These are phyloP conservation scores for Micrasema longulum DNA, from an alignment of 1,140 invertebrate species.

Conservation along the genomic window DNA sequence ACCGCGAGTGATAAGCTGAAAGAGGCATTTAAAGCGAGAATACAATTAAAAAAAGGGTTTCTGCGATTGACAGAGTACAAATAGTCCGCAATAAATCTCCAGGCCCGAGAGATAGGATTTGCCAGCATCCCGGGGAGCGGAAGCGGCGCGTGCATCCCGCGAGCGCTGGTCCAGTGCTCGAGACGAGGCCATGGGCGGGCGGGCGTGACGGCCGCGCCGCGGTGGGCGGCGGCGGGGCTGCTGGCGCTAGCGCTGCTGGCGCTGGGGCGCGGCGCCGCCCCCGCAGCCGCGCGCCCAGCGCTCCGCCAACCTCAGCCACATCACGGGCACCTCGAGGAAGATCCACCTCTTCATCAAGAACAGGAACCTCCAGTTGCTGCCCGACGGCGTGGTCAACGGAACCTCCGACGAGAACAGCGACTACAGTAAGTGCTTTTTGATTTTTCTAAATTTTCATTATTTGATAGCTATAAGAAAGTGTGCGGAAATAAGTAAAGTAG, in stretches of 20 bases:
- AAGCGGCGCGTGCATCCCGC: slow-evolving; percentile 55
- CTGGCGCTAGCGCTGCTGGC: slow-evolving; percentile 61
- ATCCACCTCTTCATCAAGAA: slow-evolving; percentile 86
- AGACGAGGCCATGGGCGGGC: slow-evolving; percentile 34
- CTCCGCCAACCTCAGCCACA: slow-evolving; percentile 80
- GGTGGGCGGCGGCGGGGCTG: slow-evolving; percentile 61
- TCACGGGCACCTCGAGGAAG: slow-evolving; percentile 78
- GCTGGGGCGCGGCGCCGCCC: slow-evolving; percentile 62
- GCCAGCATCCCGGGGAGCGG: slow-evolving; percentile 35
- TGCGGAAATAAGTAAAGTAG: too few species aligned
- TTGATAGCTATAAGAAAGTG: background rate
- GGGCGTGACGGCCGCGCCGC: slow-evolving; percentile 61
- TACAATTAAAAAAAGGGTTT: too few species aligned
- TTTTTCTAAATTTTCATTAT: background rate
- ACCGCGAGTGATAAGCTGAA: background rate
- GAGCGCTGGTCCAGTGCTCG: slow-evolving; percentile 22
- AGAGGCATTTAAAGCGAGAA: background rate
- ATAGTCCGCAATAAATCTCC: background rate
- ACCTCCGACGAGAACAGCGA: slow-evolving; percentile 79
- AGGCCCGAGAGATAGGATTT: slow-evolving; percentile 6
- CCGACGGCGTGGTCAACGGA: slow-evolving; percentile 84
- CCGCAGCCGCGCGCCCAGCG: slow-evolving; percentile 65
- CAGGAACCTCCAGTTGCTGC: slow-evolving; percentile 79
- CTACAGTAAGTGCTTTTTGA: slow-evolving; percentile 77
- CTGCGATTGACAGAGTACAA: background rate